phyloP scores from a whole-genome alignment of 2,888 invertebrate species.

The Plagiodera versicolora region DNA sequence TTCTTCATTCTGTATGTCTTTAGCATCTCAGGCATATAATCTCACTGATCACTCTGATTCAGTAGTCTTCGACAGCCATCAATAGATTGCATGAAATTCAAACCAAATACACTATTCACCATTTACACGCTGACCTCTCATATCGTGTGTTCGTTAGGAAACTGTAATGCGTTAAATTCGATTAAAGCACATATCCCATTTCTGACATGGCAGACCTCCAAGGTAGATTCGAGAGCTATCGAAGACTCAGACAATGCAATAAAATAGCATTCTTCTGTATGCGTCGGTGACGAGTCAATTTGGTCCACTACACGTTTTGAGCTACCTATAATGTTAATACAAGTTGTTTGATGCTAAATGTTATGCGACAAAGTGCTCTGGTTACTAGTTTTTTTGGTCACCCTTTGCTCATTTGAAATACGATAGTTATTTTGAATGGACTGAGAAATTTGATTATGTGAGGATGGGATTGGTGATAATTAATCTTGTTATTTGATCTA shows the following conservation, averaged over 20 bases:
- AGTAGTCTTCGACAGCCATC: slow-evolving; percentile 26
- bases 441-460: background rate
- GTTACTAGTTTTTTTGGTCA: slow-evolving; percentile 26
- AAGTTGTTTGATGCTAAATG: slow-evolving; percentile 40
- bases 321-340: slow-evolving; percentile 44
- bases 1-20: too few relatives aligned
- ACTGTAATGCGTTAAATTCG: slow-evolving; percentile 54
- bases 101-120: slow-evolving; percentile 17
- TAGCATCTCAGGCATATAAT: background rate
- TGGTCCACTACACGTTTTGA: slow-evolving; percentile 21
- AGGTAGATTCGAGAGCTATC: slow-evolving; percentile 43
- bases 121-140: slow-evolving; percentile 33
- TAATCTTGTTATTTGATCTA: background rate
- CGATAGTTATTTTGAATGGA: slow-evolving; percentile 2
- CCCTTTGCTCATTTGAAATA: slow-evolving; percentile 3
- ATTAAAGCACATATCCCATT: slow-evolving; percentile 52
- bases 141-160: slow-evolving; percentile 30
- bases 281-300: background rate
- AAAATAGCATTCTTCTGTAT: background rate
- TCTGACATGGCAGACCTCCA: slow-evolving; percentile 52
- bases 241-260: slow-evolving; percentile 18
- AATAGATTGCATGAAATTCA: slow-evolving; percentile 24
- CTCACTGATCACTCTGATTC: slow-evolving; percentile 12
- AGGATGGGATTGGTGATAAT: background rate
- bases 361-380: slow-evolving; percentile 42